Base-by-base conservation (phyloP, 2,888 invertebrate genomes). In the Agrilus cyanescens region DNA sequence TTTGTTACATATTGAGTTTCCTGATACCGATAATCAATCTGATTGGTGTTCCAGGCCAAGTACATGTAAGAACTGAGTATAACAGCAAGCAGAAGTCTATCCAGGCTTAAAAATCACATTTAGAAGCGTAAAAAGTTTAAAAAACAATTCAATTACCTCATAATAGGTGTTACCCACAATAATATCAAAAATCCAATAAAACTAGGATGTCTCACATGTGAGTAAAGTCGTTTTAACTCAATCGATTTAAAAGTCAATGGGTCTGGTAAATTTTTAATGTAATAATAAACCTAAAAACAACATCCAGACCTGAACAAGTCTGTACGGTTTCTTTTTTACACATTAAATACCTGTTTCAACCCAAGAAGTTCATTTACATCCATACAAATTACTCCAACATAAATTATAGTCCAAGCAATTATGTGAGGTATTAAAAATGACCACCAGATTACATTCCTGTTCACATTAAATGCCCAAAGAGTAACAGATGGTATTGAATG, bases 191-290 rank as follows among this genome's bases (percentile, higher is more conserved):
- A 70, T 5, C 74, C 76, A 32, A 67, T 61, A 50, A 78, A 78
- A 44, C 78, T 78, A 1, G 79, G 78, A 66, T 79, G 79, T 34
- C 78, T 70, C 58, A 78, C 71, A 50, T 78, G 76, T 0, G 63
- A 53, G 47, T 73, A 73, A 18, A 76, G 65, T 49, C 70, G 63
- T 38, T 68, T 67, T 38, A 77, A 56, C 44, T 73, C 71, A 12
- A 50, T 53, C 0, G 77, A 75, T 59, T 79, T 79, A 46, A 70
- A 68, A 1, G 59, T 52, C 46, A 71, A 63, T 1, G 78, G 76
- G 32, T 67, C 66, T 7, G 70, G 68, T 46, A 71, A 66, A 13
- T 66, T 65, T 36, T 69, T 68, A 14, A 76, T 53, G 50, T 70
- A 69, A 46, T 77, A 78, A 57, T 74, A 77, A 5, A 76, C 67